A percentile compares a stretch with the other conserved stretches of the same genome.
Conservation (phyloP, 2,888 invertebrate genomes). For the Conops quadrifasciatus region DNA sequence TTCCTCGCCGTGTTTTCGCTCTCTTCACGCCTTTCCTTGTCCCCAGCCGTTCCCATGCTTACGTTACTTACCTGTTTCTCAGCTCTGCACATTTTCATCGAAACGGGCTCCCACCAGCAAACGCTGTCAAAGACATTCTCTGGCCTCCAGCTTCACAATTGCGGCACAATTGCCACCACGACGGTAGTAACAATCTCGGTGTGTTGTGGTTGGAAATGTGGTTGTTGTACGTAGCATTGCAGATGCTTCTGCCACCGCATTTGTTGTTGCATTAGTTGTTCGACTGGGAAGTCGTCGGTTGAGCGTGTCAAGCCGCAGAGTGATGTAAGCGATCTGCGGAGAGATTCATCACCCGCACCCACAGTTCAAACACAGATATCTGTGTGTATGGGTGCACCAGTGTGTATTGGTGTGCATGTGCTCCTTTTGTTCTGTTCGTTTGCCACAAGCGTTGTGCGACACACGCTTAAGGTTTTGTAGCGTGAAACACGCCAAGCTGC, state of each 20-base stretch:
- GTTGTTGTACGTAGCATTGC: constrained; percentile 6
- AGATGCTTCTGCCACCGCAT: not conserved
- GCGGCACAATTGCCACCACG: not conserved
- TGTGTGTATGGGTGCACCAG: not conserved
- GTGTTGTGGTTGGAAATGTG: not conserved
- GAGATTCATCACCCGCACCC: constrained; percentile 34
- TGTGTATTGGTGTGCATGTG: not conserved
- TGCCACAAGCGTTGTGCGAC: constrained; percentile 22
- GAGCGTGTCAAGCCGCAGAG: constrained; percentile 10
- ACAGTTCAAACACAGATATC: not conserved
- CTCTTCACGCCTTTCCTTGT: not conserved
- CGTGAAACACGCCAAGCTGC: constrained; percentile 21
- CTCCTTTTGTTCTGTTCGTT: not conserved
- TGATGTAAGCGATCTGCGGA: constrained; percentile 32
- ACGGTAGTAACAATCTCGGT: constrained; percentile 2
- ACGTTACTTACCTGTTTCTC: constrained; percentile 20
- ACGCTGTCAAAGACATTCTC: constrained; percentile 45
- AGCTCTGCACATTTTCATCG: not conserved
- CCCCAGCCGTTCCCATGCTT: not conserved
- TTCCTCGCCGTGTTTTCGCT: not conserved
- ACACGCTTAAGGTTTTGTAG: constrained; percentile 29
- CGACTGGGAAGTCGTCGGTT: not conserved
- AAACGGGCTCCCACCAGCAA: not conserved
- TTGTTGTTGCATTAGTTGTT: not conserved
- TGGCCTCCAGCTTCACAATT: constrained; percentile 43